Conservation (phyloP, 2,113 vertebrate genomes). For the Rhegmatorhina hoffmannsi region DNA sequence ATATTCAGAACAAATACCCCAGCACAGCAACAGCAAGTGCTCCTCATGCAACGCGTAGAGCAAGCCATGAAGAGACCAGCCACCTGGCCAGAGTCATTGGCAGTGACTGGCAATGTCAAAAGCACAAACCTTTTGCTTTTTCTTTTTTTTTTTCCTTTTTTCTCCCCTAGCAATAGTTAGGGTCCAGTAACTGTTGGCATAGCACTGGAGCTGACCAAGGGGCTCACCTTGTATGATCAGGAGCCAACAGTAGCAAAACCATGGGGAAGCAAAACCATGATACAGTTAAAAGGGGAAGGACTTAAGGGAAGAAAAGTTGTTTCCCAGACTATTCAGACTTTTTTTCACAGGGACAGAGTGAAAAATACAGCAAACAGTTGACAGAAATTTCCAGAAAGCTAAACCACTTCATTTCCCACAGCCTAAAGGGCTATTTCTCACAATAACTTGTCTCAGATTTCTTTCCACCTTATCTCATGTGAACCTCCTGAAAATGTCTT, state of each 20-base stretch:
- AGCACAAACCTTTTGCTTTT: rapidly evolving
- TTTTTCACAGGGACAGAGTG: background rate
- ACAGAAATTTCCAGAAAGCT: background rate
- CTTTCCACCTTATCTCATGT: background rate
- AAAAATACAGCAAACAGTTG: background rate
- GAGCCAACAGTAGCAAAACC: background rate
- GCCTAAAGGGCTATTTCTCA: background rate
- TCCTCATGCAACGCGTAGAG: background rate
- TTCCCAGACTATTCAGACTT: background rate
- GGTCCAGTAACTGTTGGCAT: background rate
- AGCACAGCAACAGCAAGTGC: background rate
- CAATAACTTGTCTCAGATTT: background rate
- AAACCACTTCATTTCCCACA: background rate
- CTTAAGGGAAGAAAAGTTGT: background rate
- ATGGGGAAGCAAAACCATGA: background rate
- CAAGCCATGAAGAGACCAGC: background rate
- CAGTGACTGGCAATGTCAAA: background rate
- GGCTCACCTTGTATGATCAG: background rate
- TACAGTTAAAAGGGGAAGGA: background rate
- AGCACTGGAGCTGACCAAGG: background rate
- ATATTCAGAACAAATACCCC: background rate
- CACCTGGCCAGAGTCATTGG: background rate
- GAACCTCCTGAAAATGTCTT: conserved; percentile 7
- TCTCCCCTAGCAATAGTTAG: rapidly evolving
- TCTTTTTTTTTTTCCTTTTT: no score